Base-by-base conservation (phyloP, 2,797 vertebrate species). In the Perodicticus potto region DNA sequence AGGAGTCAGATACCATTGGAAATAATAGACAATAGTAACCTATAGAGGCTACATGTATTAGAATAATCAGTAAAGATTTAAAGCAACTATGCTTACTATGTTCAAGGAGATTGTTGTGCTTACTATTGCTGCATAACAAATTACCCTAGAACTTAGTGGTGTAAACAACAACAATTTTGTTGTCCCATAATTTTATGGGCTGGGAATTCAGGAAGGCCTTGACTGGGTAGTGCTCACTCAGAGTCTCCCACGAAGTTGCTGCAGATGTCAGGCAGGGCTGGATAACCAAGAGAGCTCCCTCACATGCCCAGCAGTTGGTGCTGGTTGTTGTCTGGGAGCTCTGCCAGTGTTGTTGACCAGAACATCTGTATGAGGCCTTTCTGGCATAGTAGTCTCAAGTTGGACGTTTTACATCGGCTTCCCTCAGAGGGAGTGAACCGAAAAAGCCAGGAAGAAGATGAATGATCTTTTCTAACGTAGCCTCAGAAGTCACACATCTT, bases 1-100 rank as follows among this genome's bases (percentile, higher is more conserved):
- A 73, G 27, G 63, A 55, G 59, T 93, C 69, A 55, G 59, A 73
- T 74, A 86, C 89, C 59, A 59, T 59, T 55, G 77, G 70, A 96
- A 93, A 78, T 40, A 78, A 88, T 23, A 55, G 59, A 69, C 23
- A 49, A 77, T 45, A 96, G 67, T 94, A 95, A 67, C 29, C 77
- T 61, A 76, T 1, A 80, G 59, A 55, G 5, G 11, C 55, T 78
- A 27, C 12, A 1, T 3, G 2, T 67, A 34, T 65, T 80, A 77
- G 70, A 55, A 53, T 84, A 57, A 63, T 73, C 83, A 70, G 81
- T 34, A 77, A 72, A 87, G n/a, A 89, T 88, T 73, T 91, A 87
- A 93, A 78, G 80, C 80, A 87, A 84, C 17, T 23, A 7, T 6
- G 34, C 49, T 73, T 37, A 80, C 40, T 10, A 3, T 83, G 59